phyloP scores from a whole-genome alignment of 1,140 invertebrate genomes.

The Tenebrio molitor region DNA sequence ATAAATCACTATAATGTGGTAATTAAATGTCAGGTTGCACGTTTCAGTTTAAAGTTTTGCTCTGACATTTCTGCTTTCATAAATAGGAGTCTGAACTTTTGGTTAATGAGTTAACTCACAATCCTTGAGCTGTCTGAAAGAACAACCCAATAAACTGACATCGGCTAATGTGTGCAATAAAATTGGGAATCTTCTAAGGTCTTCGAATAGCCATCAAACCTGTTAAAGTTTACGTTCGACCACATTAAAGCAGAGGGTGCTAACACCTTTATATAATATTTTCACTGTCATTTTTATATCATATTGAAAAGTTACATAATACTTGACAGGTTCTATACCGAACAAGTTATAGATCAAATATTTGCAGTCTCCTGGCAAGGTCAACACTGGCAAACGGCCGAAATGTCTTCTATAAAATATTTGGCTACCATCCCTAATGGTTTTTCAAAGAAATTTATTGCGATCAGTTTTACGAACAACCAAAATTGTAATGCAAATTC shows the following conservation, averaged over 20 bases:
- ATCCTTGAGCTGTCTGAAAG: conserved; percentile 5
- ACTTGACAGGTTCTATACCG: no score
- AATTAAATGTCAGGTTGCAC: conserved; percentile 40
- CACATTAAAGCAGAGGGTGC: neutral
- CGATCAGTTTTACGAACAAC: conserved; percentile 14
- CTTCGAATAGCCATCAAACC: neutral
- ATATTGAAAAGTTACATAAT: no score
- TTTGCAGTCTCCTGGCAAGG: conserved; percentile 26
- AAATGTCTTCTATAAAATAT: conserved; percentile 37
- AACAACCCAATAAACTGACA: neutral
- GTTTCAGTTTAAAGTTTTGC: conserved; percentile 35
- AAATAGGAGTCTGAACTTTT: conserved; percentile 40
- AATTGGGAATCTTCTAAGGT: conserved; percentile 1
- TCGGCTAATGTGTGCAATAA: neutral
- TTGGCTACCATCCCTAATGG: conserved; percentile 43
- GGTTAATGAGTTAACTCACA: conserved; percentile 33
- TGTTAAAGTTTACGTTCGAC: neutral
- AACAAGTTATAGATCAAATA: conserved; percentile 12
- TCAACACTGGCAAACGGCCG: conserved; percentile 41
- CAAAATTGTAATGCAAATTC: conserved; percentile 21
- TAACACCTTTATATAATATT: no score
- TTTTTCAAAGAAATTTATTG: conserved; percentile 41
- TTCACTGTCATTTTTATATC: no score
- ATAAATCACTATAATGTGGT: conserved; percentile 35
- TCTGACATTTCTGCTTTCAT: conserved; percentile 33